Evolutionary conservation across 2,888 invertebrate species (phyloP), one percentile per base, ranked within the genome.

Genomic region (Lamellibrachia satsuma): DNA sequence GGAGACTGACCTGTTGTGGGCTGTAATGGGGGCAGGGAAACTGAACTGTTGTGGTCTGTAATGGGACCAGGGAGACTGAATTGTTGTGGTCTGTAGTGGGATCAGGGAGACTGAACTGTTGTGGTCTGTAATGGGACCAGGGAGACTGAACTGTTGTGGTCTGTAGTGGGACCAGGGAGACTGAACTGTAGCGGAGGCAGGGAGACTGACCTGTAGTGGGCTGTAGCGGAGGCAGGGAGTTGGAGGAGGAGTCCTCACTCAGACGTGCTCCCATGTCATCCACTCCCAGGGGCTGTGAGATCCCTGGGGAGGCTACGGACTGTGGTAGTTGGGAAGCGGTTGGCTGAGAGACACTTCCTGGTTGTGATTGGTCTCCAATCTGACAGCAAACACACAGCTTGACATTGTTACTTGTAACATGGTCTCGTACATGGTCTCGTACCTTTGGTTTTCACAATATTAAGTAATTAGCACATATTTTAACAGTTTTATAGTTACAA

Each of bases 211-310:
- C 91, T 51, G 51, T 2, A 7, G 51, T 27, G 15, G 91, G 52
- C 39, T 9, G 52, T 22, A 91, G 9, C 27, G 91, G 91, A 39
- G 91, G 91, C 3, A 91, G 91, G 52, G 91, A 91, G 52, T 91
- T 91, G 52, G 52, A 52, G 27, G 52, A 52, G 2, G 91, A 91
- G 55, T 91, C 91, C 57, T 91, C 91, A 57, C 91, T 91, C 52
- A 91, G 91, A 1, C 55, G 55, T 4, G 91, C 91, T 52, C 52
- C 91, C 11, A 57, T 9, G 52, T 75, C 75, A 1, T 75, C 75
- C 0, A 6, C 75, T 75, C 75, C 75, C 75, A 75, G 75, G 75
- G 75, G 75, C 75, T 75, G 75, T 75, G 75, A 75, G n/a, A 75
- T 75, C 75, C 75, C 75, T 6, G 75, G 75, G 75, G 75, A 75